Percentiles rank a stretch among this genome's conserved stretches.
Conservation (phyloP, 2,888 invertebrate genomes). For the Stenodera caucasica region DNA sequence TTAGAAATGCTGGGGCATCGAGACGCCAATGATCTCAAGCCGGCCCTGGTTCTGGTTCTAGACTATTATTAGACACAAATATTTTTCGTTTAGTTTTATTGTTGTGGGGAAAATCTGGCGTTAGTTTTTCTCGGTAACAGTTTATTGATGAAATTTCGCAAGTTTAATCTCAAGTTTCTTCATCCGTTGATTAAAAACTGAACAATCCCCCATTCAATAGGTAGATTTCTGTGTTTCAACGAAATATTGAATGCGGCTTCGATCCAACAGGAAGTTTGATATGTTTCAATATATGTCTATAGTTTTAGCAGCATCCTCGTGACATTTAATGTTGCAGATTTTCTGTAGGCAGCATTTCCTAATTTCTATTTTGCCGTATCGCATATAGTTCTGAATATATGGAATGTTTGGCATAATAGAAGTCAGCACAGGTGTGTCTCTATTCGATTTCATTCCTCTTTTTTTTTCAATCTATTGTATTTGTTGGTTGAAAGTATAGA, state of each 20-base stretch:
- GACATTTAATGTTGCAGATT: constrained; percentile 1
- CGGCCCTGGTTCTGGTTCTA: no score
- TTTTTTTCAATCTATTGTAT: not conserved
- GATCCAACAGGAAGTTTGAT: constrained; percentile 1
- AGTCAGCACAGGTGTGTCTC: not conserved
- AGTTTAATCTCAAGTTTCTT: not conserved
- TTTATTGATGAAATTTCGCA: not conserved
- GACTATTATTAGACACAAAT: not conserved
- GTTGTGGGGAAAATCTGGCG: not conserved
- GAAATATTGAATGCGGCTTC: not conserved
- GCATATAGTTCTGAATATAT: not conserved
- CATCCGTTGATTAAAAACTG: not conserved
- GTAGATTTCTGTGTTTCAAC: not conserved
- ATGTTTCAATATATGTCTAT: not conserved
- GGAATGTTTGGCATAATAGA: not conserved
- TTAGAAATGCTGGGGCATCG: no score
- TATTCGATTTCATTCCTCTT: constrained; percentile 2
- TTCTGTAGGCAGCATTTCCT: not conserved
- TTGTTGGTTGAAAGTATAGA: not conserved
- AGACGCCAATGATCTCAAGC: no score
- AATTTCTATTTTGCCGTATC: not conserved
- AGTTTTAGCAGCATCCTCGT: not conserved
- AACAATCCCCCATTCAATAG: not conserved
- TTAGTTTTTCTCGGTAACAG: not conserved
- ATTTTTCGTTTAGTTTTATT: not conserved